These are phyloP conservation scores for Doris montereyensis DNA, from an alignment of 2,888 invertebrate species.

Conservation along the genomic window DNA sequence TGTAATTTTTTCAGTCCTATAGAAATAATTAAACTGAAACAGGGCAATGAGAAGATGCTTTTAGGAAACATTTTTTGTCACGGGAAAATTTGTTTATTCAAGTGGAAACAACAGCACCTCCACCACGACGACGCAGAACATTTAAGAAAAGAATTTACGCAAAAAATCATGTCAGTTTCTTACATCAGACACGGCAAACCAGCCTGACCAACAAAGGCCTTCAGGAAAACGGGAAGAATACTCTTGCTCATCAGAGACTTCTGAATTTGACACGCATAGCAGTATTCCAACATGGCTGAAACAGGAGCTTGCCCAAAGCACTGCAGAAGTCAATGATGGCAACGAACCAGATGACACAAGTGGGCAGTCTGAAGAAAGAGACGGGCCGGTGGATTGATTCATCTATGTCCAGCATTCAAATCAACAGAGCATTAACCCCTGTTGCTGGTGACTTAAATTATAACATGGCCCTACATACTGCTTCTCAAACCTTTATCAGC, in stretches of 20 bases:
- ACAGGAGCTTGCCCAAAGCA: slow-evolving; percentile 61
- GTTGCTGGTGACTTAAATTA: slow-evolving; percentile 23
- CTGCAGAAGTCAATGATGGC: slow-evolving; percentile 53
- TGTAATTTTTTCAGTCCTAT: slow-evolving; percentile 62
- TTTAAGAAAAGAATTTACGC: slow-evolving; percentile 63
- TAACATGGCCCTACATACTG: background rate
- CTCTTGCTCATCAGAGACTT: slow-evolving; percentile 71
- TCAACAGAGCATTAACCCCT: slow-evolving; percentile 61
- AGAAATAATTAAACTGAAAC: slow-evolving; percentile 61
- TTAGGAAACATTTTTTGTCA: slow-evolving; percentile 77
- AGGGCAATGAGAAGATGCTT: slow-evolving; percentile 75
- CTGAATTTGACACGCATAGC: slow-evolving; percentile 68
- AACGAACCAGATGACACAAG: slow-evolving; percentile 65
- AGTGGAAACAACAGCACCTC: slow-evolving; percentile 79
- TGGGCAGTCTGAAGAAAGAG: slow-evolving; percentile 56
- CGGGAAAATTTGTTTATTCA: slow-evolving; percentile 78
- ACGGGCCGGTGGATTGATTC: slow-evolving; percentile 51
- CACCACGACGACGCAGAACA: slow-evolving; percentile 62
- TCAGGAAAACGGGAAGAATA: slow-evolving; percentile 57
- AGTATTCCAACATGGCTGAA: slow-evolving; percentile 68
- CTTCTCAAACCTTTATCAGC: slow-evolving; percentile 25
- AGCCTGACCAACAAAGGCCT: background rate
- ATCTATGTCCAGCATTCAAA: slow-evolving; percentile 68
- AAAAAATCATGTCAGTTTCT: slow-evolving; percentile 36
- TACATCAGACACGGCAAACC: background rate